Conservation (phyloP, 2,888 invertebrate genomes). For the Himalopsyche anomala region DNA sequence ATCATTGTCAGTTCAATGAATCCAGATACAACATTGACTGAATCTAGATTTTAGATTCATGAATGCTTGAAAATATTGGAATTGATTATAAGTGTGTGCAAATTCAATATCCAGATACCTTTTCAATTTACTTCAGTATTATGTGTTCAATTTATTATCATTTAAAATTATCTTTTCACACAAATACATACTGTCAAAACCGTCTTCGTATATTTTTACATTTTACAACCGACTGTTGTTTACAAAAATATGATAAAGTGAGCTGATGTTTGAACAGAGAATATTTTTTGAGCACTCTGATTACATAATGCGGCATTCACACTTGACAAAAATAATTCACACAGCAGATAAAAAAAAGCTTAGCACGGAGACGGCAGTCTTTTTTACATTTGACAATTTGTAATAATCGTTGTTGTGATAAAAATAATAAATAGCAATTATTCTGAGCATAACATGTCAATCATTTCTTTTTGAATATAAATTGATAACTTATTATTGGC, state of each 20-base stretch:
- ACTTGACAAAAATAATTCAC: conserved; percentile 22
- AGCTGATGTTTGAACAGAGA: neutral
- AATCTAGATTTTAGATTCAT: no score
- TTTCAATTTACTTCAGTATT: no score
- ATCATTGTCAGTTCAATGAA: no score
- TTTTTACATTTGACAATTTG: neutral
- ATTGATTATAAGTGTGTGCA: no score
- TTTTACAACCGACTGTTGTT: neutral
- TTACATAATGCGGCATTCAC: neutral
- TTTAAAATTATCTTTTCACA: no score
- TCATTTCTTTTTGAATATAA: neutral
- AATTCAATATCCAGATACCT: no score
- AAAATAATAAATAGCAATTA: conserved; percentile 3
- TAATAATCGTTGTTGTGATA: neutral
- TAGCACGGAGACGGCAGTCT: neutral
- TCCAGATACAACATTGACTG: no score
- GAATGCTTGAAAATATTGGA: no score
- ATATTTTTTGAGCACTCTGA: neutral
- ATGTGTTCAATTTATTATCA: no score
- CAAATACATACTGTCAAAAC: neutral
- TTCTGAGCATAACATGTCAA: conserved; percentile 11
- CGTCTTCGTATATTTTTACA: conserved; percentile 67
- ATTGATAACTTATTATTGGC: neutral
- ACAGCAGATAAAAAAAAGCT: neutral
- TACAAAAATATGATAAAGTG: neutral